Conservation (phyloP, 2,113 vertebrate species). For the Ailurus styani region DNA sequence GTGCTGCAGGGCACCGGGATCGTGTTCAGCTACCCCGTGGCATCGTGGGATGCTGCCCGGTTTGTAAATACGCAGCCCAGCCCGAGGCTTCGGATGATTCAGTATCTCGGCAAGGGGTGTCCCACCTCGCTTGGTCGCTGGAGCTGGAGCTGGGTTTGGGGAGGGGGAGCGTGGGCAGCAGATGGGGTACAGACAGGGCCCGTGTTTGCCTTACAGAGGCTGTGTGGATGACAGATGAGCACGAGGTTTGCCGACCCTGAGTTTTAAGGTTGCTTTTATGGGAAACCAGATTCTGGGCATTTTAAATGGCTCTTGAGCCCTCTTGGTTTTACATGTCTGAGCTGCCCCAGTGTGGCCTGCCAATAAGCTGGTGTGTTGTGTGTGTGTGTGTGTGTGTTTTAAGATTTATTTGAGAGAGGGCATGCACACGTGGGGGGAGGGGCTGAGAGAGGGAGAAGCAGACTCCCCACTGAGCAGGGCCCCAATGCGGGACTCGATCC, state of each 20-base stretch:
- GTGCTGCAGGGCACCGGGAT: neutral
- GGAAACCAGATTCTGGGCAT: neutral
- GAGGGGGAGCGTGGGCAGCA: too few relatives aligned
- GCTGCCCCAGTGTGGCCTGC: neutral
- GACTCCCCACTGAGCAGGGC: too few relatives aligned
- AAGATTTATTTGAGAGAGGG: too few relatives aligned
- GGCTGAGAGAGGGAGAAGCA: too few relatives aligned
- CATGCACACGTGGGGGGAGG: too few relatives aligned
- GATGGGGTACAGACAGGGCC: neutral
- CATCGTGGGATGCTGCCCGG: neutral
- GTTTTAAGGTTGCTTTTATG: neutral
- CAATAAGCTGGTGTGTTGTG: neutral
- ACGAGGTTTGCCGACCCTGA: neutral
- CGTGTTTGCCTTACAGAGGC: neutral
- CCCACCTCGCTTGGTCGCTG: neutral
- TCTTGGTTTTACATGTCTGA: neutral
- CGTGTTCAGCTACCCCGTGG: rapidly evolving
- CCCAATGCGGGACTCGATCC: rapidly evolving
- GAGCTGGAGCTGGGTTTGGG: neutral
- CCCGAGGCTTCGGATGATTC: neutral
- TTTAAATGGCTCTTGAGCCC: neutral
- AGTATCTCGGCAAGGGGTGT: neutral
- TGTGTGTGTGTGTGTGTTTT: too few relatives aligned
- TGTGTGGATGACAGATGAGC: neutral
- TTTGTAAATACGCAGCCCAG: neutral